Conservation (phyloP, 2,888 invertebrate genomes). For the Campoletis raptor region DNA sequence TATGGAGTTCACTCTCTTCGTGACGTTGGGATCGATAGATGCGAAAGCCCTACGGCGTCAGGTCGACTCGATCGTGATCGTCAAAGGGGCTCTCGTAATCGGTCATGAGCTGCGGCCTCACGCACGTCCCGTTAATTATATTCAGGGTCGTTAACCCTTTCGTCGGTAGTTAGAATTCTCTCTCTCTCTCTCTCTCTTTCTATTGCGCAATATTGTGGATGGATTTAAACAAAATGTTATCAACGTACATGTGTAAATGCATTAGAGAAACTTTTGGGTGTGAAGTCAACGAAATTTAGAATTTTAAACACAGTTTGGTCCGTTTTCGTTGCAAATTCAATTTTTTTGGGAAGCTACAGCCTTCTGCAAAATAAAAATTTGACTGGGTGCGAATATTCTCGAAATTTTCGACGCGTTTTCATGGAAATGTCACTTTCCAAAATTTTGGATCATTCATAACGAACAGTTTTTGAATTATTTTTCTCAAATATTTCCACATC, state of each 20-base stretch:
- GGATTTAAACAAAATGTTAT: neutral
- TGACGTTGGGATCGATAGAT: conserved; percentile 76
- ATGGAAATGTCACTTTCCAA: too few species aligned
- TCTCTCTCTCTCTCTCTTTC: neutral
- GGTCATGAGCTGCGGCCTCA: conserved; percentile 78
- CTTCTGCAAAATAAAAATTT: too few species aligned
- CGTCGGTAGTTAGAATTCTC: conserved; percentile 57
- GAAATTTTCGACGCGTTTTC: too few species aligned
- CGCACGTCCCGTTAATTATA: conserved; percentile 78
- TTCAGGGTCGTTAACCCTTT: conserved; percentile 78
- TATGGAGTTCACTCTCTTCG: conserved; percentile 78
- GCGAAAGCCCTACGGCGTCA: conserved; percentile 72
- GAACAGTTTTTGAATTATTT: too few species aligned
- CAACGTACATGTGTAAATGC: neutral
- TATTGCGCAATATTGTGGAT: conserved; percentile 3
- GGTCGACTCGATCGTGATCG: conserved; percentile 77
- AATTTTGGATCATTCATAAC: too few species aligned
- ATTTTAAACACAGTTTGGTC: too few species aligned
- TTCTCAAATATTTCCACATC: too few species aligned
- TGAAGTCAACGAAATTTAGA: too few species aligned
- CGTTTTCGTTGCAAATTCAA: too few species aligned
- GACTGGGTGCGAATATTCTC: too few species aligned
- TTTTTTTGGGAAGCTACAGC: too few species aligned
- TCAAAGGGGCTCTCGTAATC: conserved; percentile 80
- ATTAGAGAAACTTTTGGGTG: too few species aligned